Evolutionary conservation across 2,797 vertebrate species (phyloP), one percentile per base, ranked within the genome.

Genomic region (Synanceia verrucosa): DNA sequence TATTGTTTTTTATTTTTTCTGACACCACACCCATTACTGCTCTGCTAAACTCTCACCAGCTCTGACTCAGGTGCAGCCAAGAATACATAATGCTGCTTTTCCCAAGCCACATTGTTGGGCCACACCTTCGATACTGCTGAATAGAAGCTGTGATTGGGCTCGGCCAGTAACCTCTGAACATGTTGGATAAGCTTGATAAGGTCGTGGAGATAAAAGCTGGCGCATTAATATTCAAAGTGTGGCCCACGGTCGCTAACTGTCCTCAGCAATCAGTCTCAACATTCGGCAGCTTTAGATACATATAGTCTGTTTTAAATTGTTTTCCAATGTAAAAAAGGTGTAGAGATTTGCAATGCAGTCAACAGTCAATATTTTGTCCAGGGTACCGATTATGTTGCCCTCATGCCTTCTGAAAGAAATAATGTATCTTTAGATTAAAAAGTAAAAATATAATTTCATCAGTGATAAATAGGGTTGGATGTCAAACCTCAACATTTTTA

Each of bases 111-210:
- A 41, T 47, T 50, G n/a, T 59, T 65, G 31, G 46, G 77, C 62
- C 86, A 73, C 85, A 48, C 85, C 84, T 73, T 66, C 26, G 53
- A 78, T 67, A 81, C 73, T 70, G 81, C 60, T 74, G 37, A 46
- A 48, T 51, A 72, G 43, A 81, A 21, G 69, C 37, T 64, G 57
- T 52, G 58, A 78, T 63, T 55, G 36, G 31, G 19, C 65, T 52
- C 36, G 44, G 29, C 6, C 61, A 29, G 0, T 71, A 23, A 82
- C 65, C 56, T 77, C 55, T 72, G 60, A 52, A 73, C 73, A 69
- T 3, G 4, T 7, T 57, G 31, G 41, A 59, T 70, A 73, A 69
- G 34, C 28, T 48, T 67, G 76, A 85, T 81, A 73, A 69, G 46
- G 26, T 56, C 1, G 26, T 56, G 1, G 19, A 79, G 70, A 88